Evolutionary conservation across 2,113 vertebrate genomes (phyloP), one percentile per base, ranked within the genome.

Genomic region (Clarias macrocephalus): DNA sequence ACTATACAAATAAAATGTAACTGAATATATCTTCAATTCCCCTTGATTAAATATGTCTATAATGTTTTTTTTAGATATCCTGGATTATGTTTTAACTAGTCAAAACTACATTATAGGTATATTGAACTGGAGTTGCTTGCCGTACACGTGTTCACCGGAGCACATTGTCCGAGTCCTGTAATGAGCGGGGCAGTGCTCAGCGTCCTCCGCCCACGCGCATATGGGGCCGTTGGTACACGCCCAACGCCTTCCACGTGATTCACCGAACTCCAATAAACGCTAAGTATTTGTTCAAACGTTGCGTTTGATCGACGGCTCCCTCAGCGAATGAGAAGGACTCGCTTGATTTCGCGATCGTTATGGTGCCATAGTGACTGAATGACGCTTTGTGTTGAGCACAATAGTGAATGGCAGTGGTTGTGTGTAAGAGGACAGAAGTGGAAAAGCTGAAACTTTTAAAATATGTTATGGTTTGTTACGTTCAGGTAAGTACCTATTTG

Each of bases 301-400:
- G 83, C 82, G 91, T 28, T 0, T 54, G 87, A 90, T 83, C 9
- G 70, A 77, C 85, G 21, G 21, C 1, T 0, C 75, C 88, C 90
- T 93, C 93, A 91, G 92, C 79, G 57, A 82, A 90, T 73, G 18
- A n/a, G 80, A 42, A 23, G 8, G 12, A 6, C 85, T 90, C 89
- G 90, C 86, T 33, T 90, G 52, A 90, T 0, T 63, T 3, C 33
- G 8, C 73, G 91, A 89, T 93, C 93, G 94, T 94, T 94, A 92
- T 88, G 93, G 91, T 94, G 94, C 92, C 93, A 95, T 95, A 93
- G 95, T 89, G 92, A 95, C 95, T 93, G 92, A 95, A 95, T 93
- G 93, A 94, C 93, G 94, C 95, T 94, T 94, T 94, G 94, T 94
- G 88, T 85, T 85, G 63, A 16, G 80, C 87, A 90, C 86, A 89